Evolutionary conservation across 2,888 invertebrate genomes (phyloP).

Genomic region (Zeuzera pyrina): DNA sequence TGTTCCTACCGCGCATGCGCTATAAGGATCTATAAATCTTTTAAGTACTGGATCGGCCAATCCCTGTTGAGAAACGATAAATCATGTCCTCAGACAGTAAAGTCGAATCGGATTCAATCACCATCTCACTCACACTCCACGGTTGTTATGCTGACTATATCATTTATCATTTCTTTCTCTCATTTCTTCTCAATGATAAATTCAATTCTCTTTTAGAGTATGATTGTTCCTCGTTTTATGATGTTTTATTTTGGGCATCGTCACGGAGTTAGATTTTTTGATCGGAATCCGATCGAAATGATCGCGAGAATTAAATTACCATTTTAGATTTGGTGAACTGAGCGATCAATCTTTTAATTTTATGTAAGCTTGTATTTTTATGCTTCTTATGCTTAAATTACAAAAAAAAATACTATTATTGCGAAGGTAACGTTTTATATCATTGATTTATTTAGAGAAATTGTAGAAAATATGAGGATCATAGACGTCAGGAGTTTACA

Average conservation of each 20-base stretch:
- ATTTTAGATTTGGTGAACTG: conserved; percentile 56
- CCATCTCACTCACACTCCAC: conserved; percentile 50
- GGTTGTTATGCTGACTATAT: conserved; percentile 36
- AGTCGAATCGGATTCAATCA: conserved; percentile 45
- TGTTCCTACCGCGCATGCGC: conserved; percentile 70
- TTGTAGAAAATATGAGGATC: too few relatives aligned
- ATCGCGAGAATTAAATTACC: conserved; percentile 69
- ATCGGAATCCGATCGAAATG: conserved; percentile 65
- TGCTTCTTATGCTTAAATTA: too few relatives aligned
- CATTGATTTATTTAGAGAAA: too few relatives aligned
- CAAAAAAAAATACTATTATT: too few relatives aligned
- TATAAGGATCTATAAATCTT: conserved; percentile 69
- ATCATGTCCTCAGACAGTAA: conserved; percentile 63
- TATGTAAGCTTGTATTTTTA: too few relatives aligned
- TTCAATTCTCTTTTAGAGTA: conserved; percentile 71
- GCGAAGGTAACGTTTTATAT: too few relatives aligned
- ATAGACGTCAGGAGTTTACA: too few relatives aligned
- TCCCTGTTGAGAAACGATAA: conserved; percentile 71
- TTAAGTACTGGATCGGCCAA: conserved; percentile 68
- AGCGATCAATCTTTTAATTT: conserved; percentile 53
- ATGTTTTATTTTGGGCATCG: conserved; percentile 66
- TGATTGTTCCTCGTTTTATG: conserved; percentile 70
- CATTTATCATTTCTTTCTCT: conserved; percentile 70
- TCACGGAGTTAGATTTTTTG: conserved; percentile 66
- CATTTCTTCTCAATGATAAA: conserved; percentile 68